These are phyloP conservation scores for Gnatocerus cornutus DNA, from an alignment of 2,888 invertebrate genomes.

Conservation along the genomic window DNA sequence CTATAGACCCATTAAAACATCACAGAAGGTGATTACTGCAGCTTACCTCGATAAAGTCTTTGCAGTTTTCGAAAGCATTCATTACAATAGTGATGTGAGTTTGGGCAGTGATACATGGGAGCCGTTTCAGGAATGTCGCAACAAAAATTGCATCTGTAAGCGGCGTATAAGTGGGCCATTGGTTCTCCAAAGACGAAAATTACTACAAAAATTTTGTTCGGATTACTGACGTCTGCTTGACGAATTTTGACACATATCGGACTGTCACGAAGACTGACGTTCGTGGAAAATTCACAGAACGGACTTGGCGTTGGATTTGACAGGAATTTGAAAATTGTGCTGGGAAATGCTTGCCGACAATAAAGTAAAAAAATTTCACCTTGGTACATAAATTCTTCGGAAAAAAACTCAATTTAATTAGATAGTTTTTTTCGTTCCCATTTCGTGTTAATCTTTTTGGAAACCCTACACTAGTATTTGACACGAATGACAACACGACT, in stretches of 20 bases:
- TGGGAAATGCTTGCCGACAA: too few relatives aligned
- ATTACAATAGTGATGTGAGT: slow-evolving; percentile 64
- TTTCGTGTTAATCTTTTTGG: too few relatives aligned
- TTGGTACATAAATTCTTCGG: too few relatives aligned
- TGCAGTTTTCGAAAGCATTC: slow-evolving; percentile 62
- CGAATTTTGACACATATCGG: slow-evolving; percentile 32
- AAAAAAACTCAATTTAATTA: too few relatives aligned
- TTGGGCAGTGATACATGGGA: slow-evolving; percentile 64
- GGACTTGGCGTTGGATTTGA: too few relatives aligned
- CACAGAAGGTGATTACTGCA: background rate
- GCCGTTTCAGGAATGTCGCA: slow-evolving; percentile 62
- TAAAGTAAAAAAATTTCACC: too few relatives aligned
- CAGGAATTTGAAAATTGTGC: too few relatives aligned
- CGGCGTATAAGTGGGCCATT: slow-evolving; percentile 41
- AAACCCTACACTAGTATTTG: too few relatives aligned
- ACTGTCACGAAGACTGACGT: slow-evolving; percentile 9
- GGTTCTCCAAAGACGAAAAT: slow-evolving; percentile 2
- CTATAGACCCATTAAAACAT: slow-evolving; percentile 30
- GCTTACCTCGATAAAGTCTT: slow-evolving; percentile 59
- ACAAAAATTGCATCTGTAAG: slow-evolving; percentile 61
- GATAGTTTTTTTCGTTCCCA: too few relatives aligned
- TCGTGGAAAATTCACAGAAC: too few relatives aligned
- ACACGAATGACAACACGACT: too few relatives aligned
- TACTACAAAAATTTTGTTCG: slow-evolving; percentile 55
- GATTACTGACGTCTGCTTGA: slow-evolving; percentile 26